phyloP scores from a whole-genome alignment of 1,140 invertebrate genomes.

The Drosophila baimaii region DNA sequence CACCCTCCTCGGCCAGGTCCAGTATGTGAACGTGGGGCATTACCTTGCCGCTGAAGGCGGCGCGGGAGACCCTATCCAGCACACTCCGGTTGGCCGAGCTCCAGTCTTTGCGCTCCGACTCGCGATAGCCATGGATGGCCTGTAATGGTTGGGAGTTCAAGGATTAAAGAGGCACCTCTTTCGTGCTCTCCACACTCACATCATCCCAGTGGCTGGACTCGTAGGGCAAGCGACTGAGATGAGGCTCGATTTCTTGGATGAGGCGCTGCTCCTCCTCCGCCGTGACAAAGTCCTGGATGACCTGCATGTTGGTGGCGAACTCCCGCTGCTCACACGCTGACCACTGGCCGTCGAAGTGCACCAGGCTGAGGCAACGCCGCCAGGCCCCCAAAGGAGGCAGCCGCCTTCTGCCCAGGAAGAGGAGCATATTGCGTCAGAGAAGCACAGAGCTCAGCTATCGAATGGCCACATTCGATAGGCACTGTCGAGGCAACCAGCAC shows the following conservation, averaged over 20 bases:
- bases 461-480: conserved; percentile 13
- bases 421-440: conserved; percentile 27
- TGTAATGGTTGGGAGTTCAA: conserved; percentile 85
- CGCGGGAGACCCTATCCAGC: conserved; percentile 88
- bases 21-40: conserved; percentile 94
- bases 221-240: conserved; percentile 94
- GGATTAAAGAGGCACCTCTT: conserved; percentile 8
- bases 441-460: conserved; percentile 2
- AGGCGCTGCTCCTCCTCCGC: conserved; percentile 90
- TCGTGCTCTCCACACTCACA: conserved; percentile 87
- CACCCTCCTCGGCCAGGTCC: conserved; percentile 94
- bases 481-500: background rate
- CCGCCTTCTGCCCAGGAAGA: background rate
- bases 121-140: conserved; percentile 98
- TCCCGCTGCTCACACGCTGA: conserved; percentile 75
- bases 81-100: conserved; percentile 89
- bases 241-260: conserved; percentile 93
- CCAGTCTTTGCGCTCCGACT: conserved; percentile 95
- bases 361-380: conserved; percentile 16
- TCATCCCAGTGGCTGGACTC: conserved; percentile 98
- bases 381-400: background rate
- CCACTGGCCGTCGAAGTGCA: conserved; percentile 85
- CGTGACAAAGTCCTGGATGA: conserved; percentile 91
- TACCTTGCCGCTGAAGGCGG: conserved; percentile 89
- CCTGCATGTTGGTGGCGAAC: conserved; percentile 86